Conservation (phyloP, 2,888 invertebrate species). For the Rotaria socialis region DNA sequence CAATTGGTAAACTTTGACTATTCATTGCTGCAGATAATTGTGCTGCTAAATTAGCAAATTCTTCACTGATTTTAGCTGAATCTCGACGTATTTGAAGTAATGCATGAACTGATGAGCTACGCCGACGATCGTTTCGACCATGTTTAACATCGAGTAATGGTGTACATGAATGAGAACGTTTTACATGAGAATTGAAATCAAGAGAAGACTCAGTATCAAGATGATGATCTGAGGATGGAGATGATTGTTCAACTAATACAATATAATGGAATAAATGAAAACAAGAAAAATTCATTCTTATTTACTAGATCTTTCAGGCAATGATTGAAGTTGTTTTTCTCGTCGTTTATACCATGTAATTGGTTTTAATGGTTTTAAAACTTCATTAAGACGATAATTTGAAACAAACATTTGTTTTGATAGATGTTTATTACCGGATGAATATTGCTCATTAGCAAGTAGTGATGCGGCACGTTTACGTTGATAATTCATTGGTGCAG, state of each 20-base stretch:
- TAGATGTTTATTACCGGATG: background rate
- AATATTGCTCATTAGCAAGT: background rate
- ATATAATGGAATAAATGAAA: background rate
- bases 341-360: constrained; percentile 6
- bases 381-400: background rate
- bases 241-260: background rate
- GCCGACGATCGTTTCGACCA: background rate
- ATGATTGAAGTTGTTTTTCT: background rate
- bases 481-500: background rate
- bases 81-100: background rate
- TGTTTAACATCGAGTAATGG: background rate
- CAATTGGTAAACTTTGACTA: background rate
- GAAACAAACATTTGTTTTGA: background rate
- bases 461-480: background rate
- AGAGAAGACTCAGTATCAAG: background rate
- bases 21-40: background rate
- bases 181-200: background rate
- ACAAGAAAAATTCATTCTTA: background rate
- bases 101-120: constrained; percentile 22
- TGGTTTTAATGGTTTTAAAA: background rate
- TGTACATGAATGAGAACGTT: constrained; percentile 23
- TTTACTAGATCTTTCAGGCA: background rate
- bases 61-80: constrained; percentile 15
- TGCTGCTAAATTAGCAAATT: background rate
- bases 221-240: background rate